phyloP scores from a whole-genome alignment of 2,113 vertebrate genomes.

The Silurus meridionalis region DNA sequence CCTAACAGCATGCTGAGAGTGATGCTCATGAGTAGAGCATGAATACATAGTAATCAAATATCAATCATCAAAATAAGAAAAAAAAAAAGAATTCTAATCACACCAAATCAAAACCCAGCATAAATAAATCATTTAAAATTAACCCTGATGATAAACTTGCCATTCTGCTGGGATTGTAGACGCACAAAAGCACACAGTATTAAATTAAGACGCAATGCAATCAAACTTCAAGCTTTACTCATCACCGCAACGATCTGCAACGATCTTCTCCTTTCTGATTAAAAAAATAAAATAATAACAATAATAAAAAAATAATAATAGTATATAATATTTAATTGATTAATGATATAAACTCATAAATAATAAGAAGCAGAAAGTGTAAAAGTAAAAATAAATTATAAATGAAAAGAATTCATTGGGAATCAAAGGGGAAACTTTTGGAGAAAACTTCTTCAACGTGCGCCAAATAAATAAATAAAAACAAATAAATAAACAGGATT shows the following conservation, averaged over 20 bases:
- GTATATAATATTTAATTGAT: too few relatives aligned
- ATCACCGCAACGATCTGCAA: not conserved
- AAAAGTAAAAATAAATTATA: not conserved
- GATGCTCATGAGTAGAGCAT: not conserved
- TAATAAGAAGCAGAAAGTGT: not conserved
- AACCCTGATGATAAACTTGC: not conserved
- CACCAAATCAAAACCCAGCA: not conserved
- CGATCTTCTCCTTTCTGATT: not conserved
- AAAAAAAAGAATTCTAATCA: too few relatives aligned
- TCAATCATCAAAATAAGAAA: not conserved
- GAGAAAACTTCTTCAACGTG: too few relatives aligned
- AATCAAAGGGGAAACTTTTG: too few relatives aligned
- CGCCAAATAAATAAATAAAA: not conserved
- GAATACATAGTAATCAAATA: not conserved
- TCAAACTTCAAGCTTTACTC: not conserved
- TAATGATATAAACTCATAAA: too few relatives aligned
- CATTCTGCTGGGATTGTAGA: not conserved
- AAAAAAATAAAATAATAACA: not conserved
- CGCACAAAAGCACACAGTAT: not conserved
- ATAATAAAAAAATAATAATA: not conserved
- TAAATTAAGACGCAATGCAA: not conserved
- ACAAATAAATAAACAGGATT: conserved; percentile 21
- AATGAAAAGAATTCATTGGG: too few relatives aligned
- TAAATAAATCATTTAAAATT: not conserved
- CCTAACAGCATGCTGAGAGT: not conserved